Base-by-base conservation (phyloP, 2,113 vertebrate genomes). In the Phyllostomus discolor region DNA sequence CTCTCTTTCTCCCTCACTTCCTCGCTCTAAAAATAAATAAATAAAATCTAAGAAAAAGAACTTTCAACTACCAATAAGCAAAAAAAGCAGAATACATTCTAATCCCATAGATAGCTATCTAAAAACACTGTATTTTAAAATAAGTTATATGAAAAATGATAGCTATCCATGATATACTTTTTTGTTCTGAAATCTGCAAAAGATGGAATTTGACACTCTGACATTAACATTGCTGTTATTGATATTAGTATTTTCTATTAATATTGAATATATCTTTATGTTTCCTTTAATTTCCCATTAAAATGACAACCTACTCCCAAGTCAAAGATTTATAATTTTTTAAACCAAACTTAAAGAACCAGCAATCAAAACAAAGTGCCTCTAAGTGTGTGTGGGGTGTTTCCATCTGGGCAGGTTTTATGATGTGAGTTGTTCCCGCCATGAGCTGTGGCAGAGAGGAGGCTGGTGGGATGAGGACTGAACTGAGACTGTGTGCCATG, bases 401-500 rank as follows among this genome's bases (percentile, higher is more conserved):
- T 41, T 9, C 41, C 10, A 0, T 0, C 2, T 2, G 5, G 17
- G 33, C 26, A 79, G 83, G 31, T 46, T 88, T 33, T 64, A 19
- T 2, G 11, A 9, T 17, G 16, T 62, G 85, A 10, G 12, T 20
- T 59, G 38, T 73, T 26, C 75, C 43, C 24, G 16, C 26, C 7
- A 0, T 5, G 78, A 81, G 5, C 35, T 8, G 1, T 20, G 62
- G 50, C n/a, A 31, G 59, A 54, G 64, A 88, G 17, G 38, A 66
- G 43, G 12, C 0, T 1, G 4, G 0, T 3, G 12, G 72, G 20
- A 8, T 1, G 20, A 5, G 17, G 70, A 8, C 1, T 0, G 31
- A 41, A 9, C 3, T 19, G 64, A 31, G 28, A 0, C 14, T 41
- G 48, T 43, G 5, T 33, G 31, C 26, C 33, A 0, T 15, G 22